Base-by-base conservation (phyloP, 2,888 invertebrate genomes). In the Rhamphomyia laevipes region DNA sequence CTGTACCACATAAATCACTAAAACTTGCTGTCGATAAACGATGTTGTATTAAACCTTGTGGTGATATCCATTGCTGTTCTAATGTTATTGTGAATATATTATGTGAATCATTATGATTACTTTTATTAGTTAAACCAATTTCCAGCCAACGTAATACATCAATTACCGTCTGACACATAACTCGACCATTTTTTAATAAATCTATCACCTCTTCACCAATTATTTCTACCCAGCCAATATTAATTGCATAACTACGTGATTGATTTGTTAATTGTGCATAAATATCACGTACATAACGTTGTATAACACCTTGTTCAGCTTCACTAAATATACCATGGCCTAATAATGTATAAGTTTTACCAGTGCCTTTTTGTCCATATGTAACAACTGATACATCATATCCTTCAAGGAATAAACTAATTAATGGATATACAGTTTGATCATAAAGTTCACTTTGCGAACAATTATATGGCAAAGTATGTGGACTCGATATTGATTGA, bases 301-400 rank as follows among this genome's bases (percentile, higher is more conserved):
- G 85, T 10, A 86, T 76, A 40, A 86, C 55, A 3, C 71, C 71
- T 64, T 84, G 81, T 58, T 84, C 83, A 55, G 77, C 75, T 63
- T 85, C 84, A 62, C 79, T 79, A 48, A 73, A 71, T 1, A 74
- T 72, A 60, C 74, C 75, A 56, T 76, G 79, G 1, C 85, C 86
- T 68, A 82, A 77, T 31, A 86, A 67, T 1, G 84, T 82, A 60
- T 84, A 84, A 3, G 81, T 82, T 69, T 86, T 86, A 15, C 86
- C 86, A 46, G 80, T 78, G 33, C 73, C 74, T 11, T 72, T 69
- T 63, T 85, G 82, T 0, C 84, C 84, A 60, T 81, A 77, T 23
- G 81, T 77, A 11, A 84, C 80, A 38, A 84, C 76, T 2, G 83
- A 84, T n/a, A 83, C 80, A 69, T 84, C 84, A 62, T 82, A 83